Conservation (phyloP, 1,140 invertebrate species). For the Leptinotarsa lineolata region DNA sequence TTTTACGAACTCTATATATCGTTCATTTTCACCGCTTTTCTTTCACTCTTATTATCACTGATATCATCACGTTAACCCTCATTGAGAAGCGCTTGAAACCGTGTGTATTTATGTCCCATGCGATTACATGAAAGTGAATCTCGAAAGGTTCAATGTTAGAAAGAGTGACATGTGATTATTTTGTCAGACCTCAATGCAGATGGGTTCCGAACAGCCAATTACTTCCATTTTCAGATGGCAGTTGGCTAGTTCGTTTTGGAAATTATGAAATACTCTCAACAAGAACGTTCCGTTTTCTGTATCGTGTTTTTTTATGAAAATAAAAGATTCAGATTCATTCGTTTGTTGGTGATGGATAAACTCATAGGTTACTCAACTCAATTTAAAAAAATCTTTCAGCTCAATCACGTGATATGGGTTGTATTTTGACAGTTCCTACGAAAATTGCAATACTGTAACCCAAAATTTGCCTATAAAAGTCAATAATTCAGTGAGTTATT, state of each 20-base stretch:
- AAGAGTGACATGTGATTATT: conserved; percentile 47
- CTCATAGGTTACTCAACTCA: neutral
- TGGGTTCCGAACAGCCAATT: conserved; percentile 36
- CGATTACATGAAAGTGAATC: conserved; percentile 42
- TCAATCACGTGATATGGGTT: neutral
- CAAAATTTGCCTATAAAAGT: neutral
- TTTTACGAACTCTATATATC: conserved; percentile 37
- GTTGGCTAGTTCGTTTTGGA: neutral
- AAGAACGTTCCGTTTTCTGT: neutral
- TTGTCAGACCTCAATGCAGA: conserved; percentile 48
- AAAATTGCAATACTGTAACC: neutral
- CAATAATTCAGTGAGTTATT: too few species aligned
- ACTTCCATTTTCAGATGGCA: conserved; percentile 24
- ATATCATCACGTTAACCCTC: conserved; percentile 29
- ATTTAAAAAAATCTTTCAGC: neutral
- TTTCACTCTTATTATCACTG: conserved; percentile 36
- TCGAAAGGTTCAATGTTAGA: conserved; percentile 43
- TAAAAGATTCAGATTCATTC: neutral
- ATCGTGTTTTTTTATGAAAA: neutral
- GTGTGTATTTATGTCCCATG: conserved; percentile 31
- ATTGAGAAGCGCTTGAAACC: conserved; percentile 31
- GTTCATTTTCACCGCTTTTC: conserved; percentile 39
- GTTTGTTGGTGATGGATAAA: neutral
- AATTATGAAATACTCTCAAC: neutral
- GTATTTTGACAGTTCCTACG: neutral